These are phyloP conservation scores for Menidia beryllina DNA, from an alignment of 2,113 vertebrate species.

Conservation along the genomic window DNA sequence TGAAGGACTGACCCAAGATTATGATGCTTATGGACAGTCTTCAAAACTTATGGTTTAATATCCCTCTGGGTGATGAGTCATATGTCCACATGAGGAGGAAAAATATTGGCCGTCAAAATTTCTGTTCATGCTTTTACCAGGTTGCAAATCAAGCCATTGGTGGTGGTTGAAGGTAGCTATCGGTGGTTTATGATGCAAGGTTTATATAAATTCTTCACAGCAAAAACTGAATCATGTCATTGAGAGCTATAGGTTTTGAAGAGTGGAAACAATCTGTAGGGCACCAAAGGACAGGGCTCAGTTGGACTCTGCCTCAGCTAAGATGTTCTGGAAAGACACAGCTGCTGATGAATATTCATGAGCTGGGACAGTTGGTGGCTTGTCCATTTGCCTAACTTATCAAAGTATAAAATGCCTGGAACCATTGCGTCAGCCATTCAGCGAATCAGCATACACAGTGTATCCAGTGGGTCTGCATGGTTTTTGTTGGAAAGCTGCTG, in stretches of 20 bases:
- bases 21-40: slow-evolving; percentile 14
- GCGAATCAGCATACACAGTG: slow-evolving; percentile 38
- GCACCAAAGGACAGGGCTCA: slow-evolving; percentile 18
- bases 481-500: slow-evolving; percentile 8
- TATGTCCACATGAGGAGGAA: background rate
- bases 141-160: slow-evolving; percentile 7
- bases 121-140: background rate
- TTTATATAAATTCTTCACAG: background rate
- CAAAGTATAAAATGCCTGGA: slow-evolving; percentile 64
- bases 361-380: slow-evolving; percentile 67
- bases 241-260: slow-evolving; percentile 1
- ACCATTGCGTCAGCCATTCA: slow-evolving; percentile 56
- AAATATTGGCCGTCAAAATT: background rate
- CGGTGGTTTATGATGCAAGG: slow-evolving; percentile 37
- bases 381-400: slow-evolving; percentile 71
- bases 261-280: slow-evolving; percentile 22
- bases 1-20: slow-evolving; percentile 14
- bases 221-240: slow-evolving; percentile 39
- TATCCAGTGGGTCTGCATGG: background rate
- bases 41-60: slow-evolving; percentile 12
- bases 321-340: slow-evolving; percentile 49
- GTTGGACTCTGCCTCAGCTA: slow-evolving; percentile 27
- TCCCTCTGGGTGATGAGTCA: slow-evolving; percentile 16
- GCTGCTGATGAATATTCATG: slow-evolving; percentile 82
- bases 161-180: background rate